Percentiles rank a stretch among this genome's conserved stretches.
Conservation (phyloP, 2,797 vertebrate species). For the Sebastes steindachneri region DNA sequence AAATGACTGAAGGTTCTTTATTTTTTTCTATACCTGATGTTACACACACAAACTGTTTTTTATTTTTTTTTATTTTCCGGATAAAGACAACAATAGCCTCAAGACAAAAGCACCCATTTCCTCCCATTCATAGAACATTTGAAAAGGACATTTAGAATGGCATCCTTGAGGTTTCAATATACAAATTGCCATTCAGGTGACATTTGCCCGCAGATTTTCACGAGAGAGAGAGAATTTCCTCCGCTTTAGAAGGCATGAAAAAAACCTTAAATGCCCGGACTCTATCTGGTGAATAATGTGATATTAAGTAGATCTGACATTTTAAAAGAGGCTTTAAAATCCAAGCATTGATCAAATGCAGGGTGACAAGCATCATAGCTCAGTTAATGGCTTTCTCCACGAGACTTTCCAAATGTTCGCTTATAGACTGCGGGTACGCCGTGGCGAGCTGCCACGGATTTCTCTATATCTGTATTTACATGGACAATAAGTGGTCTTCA, state of each 20-base stretch:
- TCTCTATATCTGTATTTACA: constrained; percentile 24
- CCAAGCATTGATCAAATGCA: constrained; percentile 67
- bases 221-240: constrained; percentile 16
- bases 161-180: constrained; percentile 28
- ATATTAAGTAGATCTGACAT: constrained; percentile 76
- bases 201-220: constrained; percentile 57
- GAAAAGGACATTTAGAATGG: constrained; percentile 25
- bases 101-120: constrained; percentile 1
- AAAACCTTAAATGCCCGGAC: constrained; percentile 39
- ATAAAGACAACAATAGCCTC: background rate
- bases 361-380: constrained; percentile 70
- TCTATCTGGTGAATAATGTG: constrained; percentile 66
- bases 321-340: constrained; percentile 75
- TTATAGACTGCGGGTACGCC: constrained; percentile 28
- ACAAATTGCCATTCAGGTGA: constrained; percentile 57
- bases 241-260: constrained; percentile 47
- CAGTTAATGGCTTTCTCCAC: constrained; percentile 61
- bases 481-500: constrained; percentile 2
- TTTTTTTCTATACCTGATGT: background rate
- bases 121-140: background rate
- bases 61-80: background rate
- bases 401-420: constrained; percentile 47
- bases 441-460: constrained; percentile 4
- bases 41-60: background rate
- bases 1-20: background rate